Evolutionary conservation across 2,113 vertebrate genomes (phyloP).

Genomic region (Bufo gargarizans): DNA sequence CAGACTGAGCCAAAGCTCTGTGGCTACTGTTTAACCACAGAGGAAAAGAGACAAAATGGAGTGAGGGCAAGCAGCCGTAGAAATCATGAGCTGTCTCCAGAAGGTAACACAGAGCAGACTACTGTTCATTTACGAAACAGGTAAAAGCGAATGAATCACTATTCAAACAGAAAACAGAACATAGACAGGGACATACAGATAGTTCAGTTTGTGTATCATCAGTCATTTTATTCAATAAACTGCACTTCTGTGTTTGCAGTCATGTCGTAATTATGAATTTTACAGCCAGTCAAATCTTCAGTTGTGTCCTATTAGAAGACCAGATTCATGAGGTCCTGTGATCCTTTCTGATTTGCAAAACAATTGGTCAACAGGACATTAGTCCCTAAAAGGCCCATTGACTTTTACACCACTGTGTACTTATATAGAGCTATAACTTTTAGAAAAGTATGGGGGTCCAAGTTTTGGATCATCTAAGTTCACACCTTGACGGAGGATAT

Average conservation of each 20-base stretch:
- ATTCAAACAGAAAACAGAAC: background rate
- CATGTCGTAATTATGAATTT: too few species aligned
- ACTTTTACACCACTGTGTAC: too few species aligned
- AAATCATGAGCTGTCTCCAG: conserved; percentile 20
- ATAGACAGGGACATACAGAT: background rate
- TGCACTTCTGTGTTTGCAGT: background rate
- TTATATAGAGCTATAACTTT: too few species aligned
- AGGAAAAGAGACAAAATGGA: conserved; percentile 34
- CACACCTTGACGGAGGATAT: too few species aligned
- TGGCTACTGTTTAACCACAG: conserved; percentile 49
- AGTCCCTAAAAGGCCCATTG: too few species aligned
- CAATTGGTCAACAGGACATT: too few species aligned
- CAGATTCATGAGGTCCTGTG: too few species aligned
- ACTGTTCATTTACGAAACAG: background rate
- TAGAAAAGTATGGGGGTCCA: too few species aligned
- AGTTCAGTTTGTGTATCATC: background rate
- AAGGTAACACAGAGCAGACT: background rate
- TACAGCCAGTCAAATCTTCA: too few species aligned
- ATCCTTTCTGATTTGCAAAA: too few species aligned
- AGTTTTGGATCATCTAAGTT: too few species aligned
- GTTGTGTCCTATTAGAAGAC: too few species aligned
- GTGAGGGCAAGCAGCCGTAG: background rate
- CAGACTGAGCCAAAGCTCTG: background rate
- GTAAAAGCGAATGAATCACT: background rate
- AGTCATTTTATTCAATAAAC: background rate